These are phyloP conservation scores for Sphaerophoria taeniata DNA, from an alignment of 2,888 invertebrate species.

Conservation along the genomic window DNA sequence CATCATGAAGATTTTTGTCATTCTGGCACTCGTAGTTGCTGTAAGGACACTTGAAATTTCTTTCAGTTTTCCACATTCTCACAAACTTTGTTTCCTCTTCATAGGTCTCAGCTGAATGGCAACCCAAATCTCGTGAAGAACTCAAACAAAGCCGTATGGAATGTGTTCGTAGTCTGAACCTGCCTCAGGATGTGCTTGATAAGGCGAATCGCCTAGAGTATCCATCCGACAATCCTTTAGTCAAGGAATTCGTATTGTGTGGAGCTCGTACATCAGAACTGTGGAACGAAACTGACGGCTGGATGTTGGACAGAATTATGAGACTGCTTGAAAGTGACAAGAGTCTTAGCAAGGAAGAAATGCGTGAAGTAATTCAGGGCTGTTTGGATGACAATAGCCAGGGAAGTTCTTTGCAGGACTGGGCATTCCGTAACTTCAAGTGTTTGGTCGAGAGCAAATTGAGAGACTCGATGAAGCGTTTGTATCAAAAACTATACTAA, in stretches of 20 bases:
- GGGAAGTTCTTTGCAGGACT: constrained; percentile 44
- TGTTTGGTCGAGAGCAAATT: constrained; percentile 40
- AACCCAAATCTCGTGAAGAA: constrained; percentile 44
- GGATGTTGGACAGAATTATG: constrained; percentile 41
- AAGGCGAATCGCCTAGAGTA: constrained; percentile 38
- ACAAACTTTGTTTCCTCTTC: not conserved
- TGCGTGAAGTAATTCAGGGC: constrained; percentile 2
- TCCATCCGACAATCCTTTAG: constrained; percentile 19
- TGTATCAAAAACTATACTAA: constrained; percentile 19
- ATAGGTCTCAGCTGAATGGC: constrained; percentile 52
- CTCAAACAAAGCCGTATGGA: constrained; percentile 25
- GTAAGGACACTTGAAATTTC: constrained; percentile 21
- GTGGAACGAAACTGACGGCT: constrained; percentile 49
- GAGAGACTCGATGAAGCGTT: constrained; percentile 7
- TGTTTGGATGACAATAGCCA: constrained; percentile 60
- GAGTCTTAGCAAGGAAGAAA: constrained; percentile 16
- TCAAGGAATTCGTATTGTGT: constrained; percentile 48
- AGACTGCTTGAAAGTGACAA: constrained; percentile 13
- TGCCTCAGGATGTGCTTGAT: constrained; percentile 34
- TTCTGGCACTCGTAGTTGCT: constrained; percentile 40
- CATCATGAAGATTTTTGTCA: constrained; percentile 27
- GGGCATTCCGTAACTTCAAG: constrained; percentile 46
- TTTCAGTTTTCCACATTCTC: not conserved
- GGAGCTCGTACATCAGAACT: constrained; percentile 46
- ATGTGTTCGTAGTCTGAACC: constrained; percentile 29